phyloP scores from a whole-genome alignment of 2,888 invertebrate species.

The Conomelus anceps region DNA sequence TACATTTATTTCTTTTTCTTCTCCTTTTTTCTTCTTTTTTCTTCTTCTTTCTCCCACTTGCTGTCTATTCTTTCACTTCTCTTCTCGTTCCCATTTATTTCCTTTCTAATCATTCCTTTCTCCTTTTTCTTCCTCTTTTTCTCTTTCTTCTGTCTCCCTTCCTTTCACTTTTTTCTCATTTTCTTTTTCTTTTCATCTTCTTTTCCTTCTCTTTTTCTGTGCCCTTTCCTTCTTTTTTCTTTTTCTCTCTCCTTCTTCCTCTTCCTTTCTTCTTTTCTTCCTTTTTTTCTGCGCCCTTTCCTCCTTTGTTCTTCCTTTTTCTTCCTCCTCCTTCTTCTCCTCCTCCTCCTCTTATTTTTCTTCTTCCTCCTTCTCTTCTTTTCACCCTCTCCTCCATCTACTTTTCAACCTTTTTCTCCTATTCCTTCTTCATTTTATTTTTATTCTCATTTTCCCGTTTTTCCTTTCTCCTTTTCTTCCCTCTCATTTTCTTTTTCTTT shows the following conservation, averaged over 20 bases:
- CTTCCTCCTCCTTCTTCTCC: too few species aligned
- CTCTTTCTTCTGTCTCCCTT: background rate
- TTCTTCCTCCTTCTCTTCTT: background rate
- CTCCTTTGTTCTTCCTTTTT: background rate
- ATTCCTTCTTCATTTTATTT: background rate
- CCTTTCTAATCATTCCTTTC: background rate
- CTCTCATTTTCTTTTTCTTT: too few species aligned
- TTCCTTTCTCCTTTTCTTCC: too few species aligned
- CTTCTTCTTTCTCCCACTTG: too few species aligned
- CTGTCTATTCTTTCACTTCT: background rate
- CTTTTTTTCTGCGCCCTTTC: background rate
- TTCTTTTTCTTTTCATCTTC: too few species aligned
- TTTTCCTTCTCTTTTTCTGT: too few species aligned
- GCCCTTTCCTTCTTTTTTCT: too few species aligned
- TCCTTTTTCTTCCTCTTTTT: background rate
- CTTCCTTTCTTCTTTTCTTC: background rate
- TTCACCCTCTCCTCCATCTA: background rate
- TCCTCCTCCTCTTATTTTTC: background rate
- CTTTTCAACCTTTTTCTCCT: background rate
- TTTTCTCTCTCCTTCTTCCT: background rate
- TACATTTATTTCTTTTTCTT: background rate
- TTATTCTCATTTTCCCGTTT: too few species aligned
- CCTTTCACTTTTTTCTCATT: too few species aligned
- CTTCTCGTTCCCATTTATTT: background rate
- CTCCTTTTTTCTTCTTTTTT: background rate